Conservation (phyloP, 2,797 vertebrate genomes). For the Sciaenops ocellatus region DNA sequence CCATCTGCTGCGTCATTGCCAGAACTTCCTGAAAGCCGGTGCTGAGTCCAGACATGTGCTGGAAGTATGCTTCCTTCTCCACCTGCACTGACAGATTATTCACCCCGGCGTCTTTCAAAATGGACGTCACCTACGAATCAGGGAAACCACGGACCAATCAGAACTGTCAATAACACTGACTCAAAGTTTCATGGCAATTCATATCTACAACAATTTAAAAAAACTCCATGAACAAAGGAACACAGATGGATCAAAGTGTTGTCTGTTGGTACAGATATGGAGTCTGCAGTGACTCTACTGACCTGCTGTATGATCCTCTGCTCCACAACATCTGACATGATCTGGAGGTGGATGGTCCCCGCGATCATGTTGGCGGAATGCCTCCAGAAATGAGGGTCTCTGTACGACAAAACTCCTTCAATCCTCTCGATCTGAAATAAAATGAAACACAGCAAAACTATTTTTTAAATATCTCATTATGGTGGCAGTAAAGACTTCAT, state of each 20-base stretch:
- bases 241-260: not conserved
- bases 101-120: constrained; percentile 95
- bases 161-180: not conserved
- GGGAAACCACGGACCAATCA: not conserved
- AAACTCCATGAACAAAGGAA: too few relatives aligned
- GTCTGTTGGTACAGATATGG: not conserved
- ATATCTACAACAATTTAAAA: too few relatives aligned
- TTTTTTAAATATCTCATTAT: not conserved
- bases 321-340: constrained; percentile 94
- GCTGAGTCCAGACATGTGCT: constrained; percentile 98
- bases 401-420: constrained; percentile 96
- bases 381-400: constrained; percentile 97
- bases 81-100: constrained; percentile 97
- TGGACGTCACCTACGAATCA: constrained; percentile 88
- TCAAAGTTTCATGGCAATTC: not conserved
- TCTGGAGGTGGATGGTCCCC: constrained; percentile 96
- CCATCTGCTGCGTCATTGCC: constrained; percentile 96
- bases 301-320: constrained; percentile 97
- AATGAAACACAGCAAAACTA: not conserved
- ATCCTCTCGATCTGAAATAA: constrained; percentile 93
- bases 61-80: constrained; percentile 98
- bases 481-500: too few relatives aligned
- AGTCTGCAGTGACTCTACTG: not conserved
- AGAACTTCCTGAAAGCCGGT: constrained; percentile 96
- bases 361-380: constrained; percentile 94